phyloP scores from a whole-genome alignment of 1,140 invertebrate genomes.

The Drosophila cardini region DNA sequence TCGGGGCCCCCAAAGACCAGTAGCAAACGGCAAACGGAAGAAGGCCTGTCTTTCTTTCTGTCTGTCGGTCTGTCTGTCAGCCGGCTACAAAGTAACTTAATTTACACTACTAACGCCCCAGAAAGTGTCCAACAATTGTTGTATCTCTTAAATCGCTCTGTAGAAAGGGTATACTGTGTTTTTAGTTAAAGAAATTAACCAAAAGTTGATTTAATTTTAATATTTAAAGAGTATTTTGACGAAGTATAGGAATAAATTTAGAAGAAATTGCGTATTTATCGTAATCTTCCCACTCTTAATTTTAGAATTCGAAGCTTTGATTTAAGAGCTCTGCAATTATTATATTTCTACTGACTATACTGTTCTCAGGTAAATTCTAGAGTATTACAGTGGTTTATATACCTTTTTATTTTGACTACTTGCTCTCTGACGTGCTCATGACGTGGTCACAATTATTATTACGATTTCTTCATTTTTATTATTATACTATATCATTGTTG shows the following conservation, averaged over 20 bases:
- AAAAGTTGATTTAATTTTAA: neutral
- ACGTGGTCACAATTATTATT: conserved; percentile 78
- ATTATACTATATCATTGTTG: conserved; percentile 58
- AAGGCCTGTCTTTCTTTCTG: conserved; percentile 22
- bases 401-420: neutral
- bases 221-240: neutral
- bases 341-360: no score
- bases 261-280: no score
- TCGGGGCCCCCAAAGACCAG: conserved; percentile 58
- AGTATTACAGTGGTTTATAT: conserved; percentile 2
- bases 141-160: neutral
- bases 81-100: conserved; percentile 74
- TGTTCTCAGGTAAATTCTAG: neutral
- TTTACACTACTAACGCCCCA: conserved; percentile 58
- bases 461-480: conserved; percentile 56
- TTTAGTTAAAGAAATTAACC: neutral
- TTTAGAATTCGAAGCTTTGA: no score
- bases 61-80: conserved; percentile 12
- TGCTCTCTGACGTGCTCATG: conserved; percentile 63
- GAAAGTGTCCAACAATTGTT: conserved; percentile 66
- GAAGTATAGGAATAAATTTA: no score
- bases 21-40: conserved; percentile 75
- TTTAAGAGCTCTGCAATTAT: no score
- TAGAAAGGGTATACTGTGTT: neutral
- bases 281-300: no score